Conservation (phyloP, 1,140 invertebrate genomes). For the Halyomorpha halys region DNA sequence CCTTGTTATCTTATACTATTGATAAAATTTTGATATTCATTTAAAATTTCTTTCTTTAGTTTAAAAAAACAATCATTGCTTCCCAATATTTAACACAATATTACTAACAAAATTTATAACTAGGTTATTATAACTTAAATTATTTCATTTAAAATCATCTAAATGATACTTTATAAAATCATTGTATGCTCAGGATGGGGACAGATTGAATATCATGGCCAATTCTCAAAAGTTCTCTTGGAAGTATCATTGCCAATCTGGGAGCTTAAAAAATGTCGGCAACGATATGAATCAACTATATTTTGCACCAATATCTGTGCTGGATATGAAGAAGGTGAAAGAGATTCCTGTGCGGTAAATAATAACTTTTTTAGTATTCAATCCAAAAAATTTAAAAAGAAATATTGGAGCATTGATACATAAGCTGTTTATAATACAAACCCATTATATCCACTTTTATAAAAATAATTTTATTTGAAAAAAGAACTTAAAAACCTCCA, state of each 20-base stretch:
- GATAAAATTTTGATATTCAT: no score
- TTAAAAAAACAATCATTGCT: no score
- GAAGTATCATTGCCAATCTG: constrained; percentile 72
- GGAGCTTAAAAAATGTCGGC: constrained; percentile 54
- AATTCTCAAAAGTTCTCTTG: constrained; percentile 54
- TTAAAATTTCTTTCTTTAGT: no score
- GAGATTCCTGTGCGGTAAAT: constrained; percentile 66
- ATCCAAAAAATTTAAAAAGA: not conserved
- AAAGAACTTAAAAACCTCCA: no score
- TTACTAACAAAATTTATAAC: no score
- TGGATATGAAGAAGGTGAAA: constrained; percentile 54
- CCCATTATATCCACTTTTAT: no score
- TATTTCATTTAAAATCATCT: no score
- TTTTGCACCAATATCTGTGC: constrained; percentile 59
- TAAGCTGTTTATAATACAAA: no score
- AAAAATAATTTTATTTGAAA: no score
- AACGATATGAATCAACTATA: constrained; percentile 49
- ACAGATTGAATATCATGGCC: constrained; percentile 48
- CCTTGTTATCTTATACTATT: no score
- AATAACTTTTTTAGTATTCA: not conserved
- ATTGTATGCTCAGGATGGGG: constrained; percentile 58
- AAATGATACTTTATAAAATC: not conserved
- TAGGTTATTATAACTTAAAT: no score
- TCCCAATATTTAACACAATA: no score
- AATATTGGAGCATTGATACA: not conserved